A percentile compares a stretch with the other conserved stretches of the same genome.
Evolutionary conservation across 1,140 invertebrate genomes (phyloP).

Genomic region (Anastatus disparis): DNA sequence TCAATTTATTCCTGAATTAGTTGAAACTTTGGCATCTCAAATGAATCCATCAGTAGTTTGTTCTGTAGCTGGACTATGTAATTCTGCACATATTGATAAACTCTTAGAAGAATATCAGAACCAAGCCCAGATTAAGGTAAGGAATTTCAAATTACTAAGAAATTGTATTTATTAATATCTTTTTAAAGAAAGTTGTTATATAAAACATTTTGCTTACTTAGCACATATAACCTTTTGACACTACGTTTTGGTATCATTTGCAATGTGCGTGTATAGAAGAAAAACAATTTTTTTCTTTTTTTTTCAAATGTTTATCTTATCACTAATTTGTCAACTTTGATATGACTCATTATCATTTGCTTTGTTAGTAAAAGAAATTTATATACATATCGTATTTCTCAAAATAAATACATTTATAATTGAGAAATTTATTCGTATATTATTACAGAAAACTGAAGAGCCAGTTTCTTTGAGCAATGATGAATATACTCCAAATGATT

Average conservation of each 20-base stretch:
- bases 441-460: conserved; percentile 4
- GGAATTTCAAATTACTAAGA: conserved; percentile 21
- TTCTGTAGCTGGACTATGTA: conserved; percentile 88
- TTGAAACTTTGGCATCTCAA: conserved; percentile 86
- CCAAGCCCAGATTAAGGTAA: conserved; percentile 42
- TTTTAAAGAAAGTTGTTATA: conserved; percentile 19
- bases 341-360: conserved; percentile 2
- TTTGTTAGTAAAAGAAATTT: no score
- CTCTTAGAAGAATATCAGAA: conserved; percentile 69
- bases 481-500: conserved; percentile 59
- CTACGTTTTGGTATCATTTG: conserved; percentile 8
- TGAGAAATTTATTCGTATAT: not conserved
- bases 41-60: conserved; percentile 90
- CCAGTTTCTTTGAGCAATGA: conserved; percentile 49
- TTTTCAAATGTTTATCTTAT: conserved; percentile 19
- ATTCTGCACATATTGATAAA: conserved; percentile 77
- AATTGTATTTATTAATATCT: not conserved
- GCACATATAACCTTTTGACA: conserved; percentile 30
- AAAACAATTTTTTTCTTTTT: conserved; percentile 19
- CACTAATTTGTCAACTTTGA: conserved; percentile 9
- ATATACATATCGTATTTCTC: no score
- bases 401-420: conserved; percentile 8
- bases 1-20: conserved; percentile 86
- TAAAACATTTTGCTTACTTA: not conserved
- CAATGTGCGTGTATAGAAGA: not conserved